Percentiles rank a stretch among this genome's conserved stretches.
Conservation (phyloP, 2,113 vertebrate genomes). For the Orycteropus afer region DNA sequence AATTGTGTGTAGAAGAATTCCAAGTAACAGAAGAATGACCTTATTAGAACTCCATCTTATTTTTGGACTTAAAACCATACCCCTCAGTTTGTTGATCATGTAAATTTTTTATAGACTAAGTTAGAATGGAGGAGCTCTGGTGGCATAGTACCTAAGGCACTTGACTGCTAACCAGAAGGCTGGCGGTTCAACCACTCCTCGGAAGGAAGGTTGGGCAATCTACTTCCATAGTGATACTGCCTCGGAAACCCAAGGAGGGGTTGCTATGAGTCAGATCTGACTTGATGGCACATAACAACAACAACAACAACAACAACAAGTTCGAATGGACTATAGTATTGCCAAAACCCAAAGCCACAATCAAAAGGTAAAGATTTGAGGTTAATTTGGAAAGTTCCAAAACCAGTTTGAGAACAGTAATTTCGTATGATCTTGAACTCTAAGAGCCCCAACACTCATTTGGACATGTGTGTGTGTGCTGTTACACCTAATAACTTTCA, state of each 20-base stretch:
- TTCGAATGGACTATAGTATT: not conserved
- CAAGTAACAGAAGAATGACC: constrained; percentile 34
- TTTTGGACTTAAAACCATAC: constrained; percentile 21
- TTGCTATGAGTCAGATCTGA: too few relatives aligned
- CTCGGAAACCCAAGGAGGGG: too few relatives aligned
- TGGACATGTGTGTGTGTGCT: not conserved
- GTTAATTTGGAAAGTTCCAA: constrained; percentile 46
- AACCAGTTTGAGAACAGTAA: not conserved
- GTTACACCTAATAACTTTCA: not conserved
- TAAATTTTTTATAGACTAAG: constrained; percentile 21
- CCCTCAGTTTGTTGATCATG: not conserved
- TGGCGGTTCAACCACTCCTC: too few relatives aligned
- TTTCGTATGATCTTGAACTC: not conserved
- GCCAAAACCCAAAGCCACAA: constrained; percentile 23
- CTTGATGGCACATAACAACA: too few relatives aligned
- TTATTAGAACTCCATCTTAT: not conserved
- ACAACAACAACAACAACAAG: too few relatives aligned
- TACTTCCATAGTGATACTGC: too few relatives aligned
- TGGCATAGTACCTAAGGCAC: too few relatives aligned
- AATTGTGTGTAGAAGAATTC: constrained; percentile 31
- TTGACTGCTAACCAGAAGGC: too few relatives aligned
- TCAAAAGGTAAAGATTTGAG: constrained; percentile 41
- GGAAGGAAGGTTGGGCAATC: too few relatives aligned
- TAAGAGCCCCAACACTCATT: constrained; percentile 9
- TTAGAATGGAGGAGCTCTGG: too few relatives aligned